phyloP scores from a whole-genome alignment of 2,888 invertebrate species.

The Nephrotoma appendiculata region DNA sequence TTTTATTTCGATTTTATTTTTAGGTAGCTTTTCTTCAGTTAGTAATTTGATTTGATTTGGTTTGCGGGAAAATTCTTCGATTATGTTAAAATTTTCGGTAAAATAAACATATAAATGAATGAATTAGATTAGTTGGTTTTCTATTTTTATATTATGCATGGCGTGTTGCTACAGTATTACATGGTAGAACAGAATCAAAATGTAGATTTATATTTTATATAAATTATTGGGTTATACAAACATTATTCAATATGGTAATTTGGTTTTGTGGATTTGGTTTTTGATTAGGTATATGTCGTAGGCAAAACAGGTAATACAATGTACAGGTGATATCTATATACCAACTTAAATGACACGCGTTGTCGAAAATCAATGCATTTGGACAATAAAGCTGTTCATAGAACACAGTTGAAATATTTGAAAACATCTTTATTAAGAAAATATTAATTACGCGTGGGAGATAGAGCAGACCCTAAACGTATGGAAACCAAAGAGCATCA shows the following conservation, averaged over 20 bases:
- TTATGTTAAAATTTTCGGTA: not conserved
- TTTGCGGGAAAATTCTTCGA: not conserved
- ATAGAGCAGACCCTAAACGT: too few relatives aligned
- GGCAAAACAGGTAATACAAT: too few relatives aligned
- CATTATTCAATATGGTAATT: not conserved
- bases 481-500: too few relatives aligned
- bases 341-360: too few relatives aligned
- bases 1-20: not conserved
- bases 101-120: not conserved
- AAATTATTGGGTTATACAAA: not conserved
- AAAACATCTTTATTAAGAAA: too few relatives aligned
- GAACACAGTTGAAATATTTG: too few relatives aligned
- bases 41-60: not conserved
- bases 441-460: too few relatives aligned
- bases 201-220: not conserved
- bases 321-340: too few relatives aligned
- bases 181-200: not conserved
- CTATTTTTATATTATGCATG: not conserved
- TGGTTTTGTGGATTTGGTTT: not conserved
- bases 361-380: too few relatives aligned
- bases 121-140: not conserved
- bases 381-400: too few relatives aligned
- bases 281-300: not conserved
- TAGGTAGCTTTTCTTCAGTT: not conserved
- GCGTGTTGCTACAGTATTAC: not conserved